Evolutionary conservation across 2,888 invertebrate genomes (phyloP), one percentile per base, ranked within the genome.

Genomic region (Nineta flava): DNA sequence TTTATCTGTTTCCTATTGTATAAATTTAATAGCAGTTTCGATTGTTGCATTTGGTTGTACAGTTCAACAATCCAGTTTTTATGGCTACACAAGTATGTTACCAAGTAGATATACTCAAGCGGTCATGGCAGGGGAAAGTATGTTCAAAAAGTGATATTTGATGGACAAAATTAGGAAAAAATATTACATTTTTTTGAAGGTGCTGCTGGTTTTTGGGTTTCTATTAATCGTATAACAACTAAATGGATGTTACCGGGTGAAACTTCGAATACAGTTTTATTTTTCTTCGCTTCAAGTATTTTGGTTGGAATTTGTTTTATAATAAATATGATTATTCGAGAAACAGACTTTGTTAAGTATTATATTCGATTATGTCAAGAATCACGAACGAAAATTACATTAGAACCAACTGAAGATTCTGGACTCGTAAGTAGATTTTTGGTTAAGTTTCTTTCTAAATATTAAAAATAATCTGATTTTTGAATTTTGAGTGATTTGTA

Each of bases 111-210:
- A 92, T 61, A 93, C 92, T 0, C 92, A 93, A 65, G 92, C 93
- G 32, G 90, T 93, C 2, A 93, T 93, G 93, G 86, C 87, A 5
- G 93, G 93, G 52, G 93, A 93, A 75, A 93, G 92, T 84, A 71
- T 75, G 76, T 70, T 52, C 45, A 49, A 35, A n/a, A 47, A 46
- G 9, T n/a, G n/a, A 42, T 21, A 43, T 40, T 57, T 53, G 48
- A 40, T 10, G 12, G 16, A 21, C 13, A 15, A 15, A 17, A 2
- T 17, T 31, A 26, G 2, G 2, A 17, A 12, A n/a, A 10, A 12
- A 34, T 38, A 42, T n/a, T n/a, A n/a, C n/a, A n/a, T 52, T 47
- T 50, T 46, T 16, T 47, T 16, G 1, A 69, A 87, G 87, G 87
- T 71, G 81, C 83, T 9, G 87, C 92, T 16, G 92, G 93, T 2